Conservation (phyloP, 2,888 invertebrate species). For the Drosophila nigricruria region DNA sequence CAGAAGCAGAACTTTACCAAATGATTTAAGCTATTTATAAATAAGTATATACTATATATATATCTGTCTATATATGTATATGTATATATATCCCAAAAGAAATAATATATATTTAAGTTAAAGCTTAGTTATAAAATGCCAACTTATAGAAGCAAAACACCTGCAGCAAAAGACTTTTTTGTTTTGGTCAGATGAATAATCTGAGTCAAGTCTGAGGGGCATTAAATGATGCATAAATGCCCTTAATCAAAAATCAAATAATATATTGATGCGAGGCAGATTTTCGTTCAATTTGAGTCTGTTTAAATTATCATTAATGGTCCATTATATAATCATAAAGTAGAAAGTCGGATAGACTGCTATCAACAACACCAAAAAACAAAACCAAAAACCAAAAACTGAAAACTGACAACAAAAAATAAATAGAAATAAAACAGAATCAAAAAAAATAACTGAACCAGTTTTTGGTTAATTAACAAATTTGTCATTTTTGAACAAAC, state of each 20-base stretch:
- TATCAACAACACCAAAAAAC: neutral
- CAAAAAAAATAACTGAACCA: conserved; percentile 57
- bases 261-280: neutral
- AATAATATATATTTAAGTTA: neutral
- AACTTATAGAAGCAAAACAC: neutral
- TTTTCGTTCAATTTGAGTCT: neutral
- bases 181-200: neutral
- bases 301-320: neutral
- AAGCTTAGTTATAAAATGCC: neutral
- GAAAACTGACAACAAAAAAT: neutral
- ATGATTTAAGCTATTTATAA: conserved; percentile 12
- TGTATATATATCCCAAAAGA: conserved; percentile 28
- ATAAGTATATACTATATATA: conserved; percentile 10
- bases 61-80: neutral
- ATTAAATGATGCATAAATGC: neutral
- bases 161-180: neutral
- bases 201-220: too few species aligned
- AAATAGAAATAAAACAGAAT: conserved; percentile 6
- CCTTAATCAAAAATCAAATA: conserved; percentile 1
- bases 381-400: neutral
- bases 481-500: conserved; percentile 64
- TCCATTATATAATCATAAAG: conserved; percentile 23
- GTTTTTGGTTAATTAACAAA: conserved; percentile 69
- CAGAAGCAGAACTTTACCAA: conserved; percentile 21
- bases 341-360: conserved; percentile 37